A percentile compares a stretch with the other conserved stretches of the same genome.
Conservation (phyloP, 1,140 invertebrate genomes). For the Phymastichus coffea region DNA sequence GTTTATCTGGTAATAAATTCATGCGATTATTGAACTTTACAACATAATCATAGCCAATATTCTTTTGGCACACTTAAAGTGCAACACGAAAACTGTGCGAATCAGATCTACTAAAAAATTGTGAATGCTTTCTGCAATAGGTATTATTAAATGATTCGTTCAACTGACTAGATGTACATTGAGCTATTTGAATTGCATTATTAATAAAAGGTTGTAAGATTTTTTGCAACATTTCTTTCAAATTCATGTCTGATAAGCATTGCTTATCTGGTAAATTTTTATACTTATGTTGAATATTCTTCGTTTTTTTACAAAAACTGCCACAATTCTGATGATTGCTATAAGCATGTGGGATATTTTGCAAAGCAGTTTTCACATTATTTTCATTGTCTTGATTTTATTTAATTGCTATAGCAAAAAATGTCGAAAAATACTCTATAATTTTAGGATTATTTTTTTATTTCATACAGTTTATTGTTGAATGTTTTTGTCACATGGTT, state of each 20-base stretch:
- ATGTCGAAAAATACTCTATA: constrained; percentile 1
- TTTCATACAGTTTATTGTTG: too few species aligned
- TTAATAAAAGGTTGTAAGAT: constrained; percentile 17
- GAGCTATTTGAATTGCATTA: constrained; percentile 1
- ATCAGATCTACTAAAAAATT: constrained; percentile 20
- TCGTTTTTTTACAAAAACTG: neutral
- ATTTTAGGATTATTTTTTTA: too few species aligned
- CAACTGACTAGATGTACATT: constrained; percentile 18
- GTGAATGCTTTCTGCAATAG: constrained; percentile 8
- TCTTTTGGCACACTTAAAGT: constrained; percentile 18
- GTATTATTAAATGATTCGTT: constrained; percentile 22
- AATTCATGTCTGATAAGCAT: constrained; percentile 17
- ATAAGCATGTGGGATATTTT: constrained; percentile 13
- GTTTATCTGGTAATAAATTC: constrained; percentile 23
- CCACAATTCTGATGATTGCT: neutral
- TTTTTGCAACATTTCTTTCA: constrained; percentile 11
- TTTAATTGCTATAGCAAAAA: constrained; percentile 4
- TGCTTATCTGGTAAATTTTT: constrained; percentile 16
- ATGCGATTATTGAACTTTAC: constrained; percentile 1
- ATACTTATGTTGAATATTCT: neutral
- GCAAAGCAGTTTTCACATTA: neutral
- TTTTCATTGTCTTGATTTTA: neutral
- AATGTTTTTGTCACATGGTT: too few species aligned
- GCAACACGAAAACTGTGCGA: constrained; percentile 22
- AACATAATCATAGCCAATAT: too few species aligned